Evolutionary conservation across 2,888 invertebrate genomes (phyloP), one percentile per base, ranked within the genome.

Genomic region (Salpingus planirostris): DNA sequence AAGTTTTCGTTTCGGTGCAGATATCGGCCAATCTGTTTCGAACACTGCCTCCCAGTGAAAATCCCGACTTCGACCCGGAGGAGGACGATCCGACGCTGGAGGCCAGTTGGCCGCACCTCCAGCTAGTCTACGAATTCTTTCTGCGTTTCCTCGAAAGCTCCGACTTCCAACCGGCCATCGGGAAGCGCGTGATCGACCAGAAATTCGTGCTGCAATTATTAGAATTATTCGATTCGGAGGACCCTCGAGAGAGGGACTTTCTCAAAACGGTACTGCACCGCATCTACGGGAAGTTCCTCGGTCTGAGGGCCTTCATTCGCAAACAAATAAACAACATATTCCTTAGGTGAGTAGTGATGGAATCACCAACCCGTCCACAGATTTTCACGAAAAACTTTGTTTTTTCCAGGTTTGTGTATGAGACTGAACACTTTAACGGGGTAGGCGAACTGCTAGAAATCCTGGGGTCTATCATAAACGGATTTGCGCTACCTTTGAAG

Each of bases 71-170:
- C 67, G 98, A 98, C 71, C 98, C 98, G 14, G 98, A 98, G 70
- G 98, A 98, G 69, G 98, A 98, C 69, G 98, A 98, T 64, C 98
- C 98, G 36, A 97, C 97, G 49, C 69, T 99, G 67, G 98, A 99
- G 72, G 96, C 96, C 32, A 90, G 95, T 49, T 98, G 98, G 98
- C 98, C 98, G 48, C 98, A 98, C 71, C 76, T 98, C 55, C 85
- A 95, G 77, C 76, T 97, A 69, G 96, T 98, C 58, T 98, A 98
- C 71, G 97, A 98, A 71, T 86, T 97, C 68, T 97, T 98, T 74
- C 77, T 98, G 65, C 84, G 96, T 57, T 95, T 98, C 71, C 77
- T 98, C 55, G 98, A 98, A 74, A 95, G 93, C 49, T 86, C 91
- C 42, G 97, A 98, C 71, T 98, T 98, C 71, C 95, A 96, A 71